These are phyloP conservation scores for Larimichthys polyactis DNA, from an alignment of 2,113 vertebrate species.

Conservation along the genomic window DNA sequence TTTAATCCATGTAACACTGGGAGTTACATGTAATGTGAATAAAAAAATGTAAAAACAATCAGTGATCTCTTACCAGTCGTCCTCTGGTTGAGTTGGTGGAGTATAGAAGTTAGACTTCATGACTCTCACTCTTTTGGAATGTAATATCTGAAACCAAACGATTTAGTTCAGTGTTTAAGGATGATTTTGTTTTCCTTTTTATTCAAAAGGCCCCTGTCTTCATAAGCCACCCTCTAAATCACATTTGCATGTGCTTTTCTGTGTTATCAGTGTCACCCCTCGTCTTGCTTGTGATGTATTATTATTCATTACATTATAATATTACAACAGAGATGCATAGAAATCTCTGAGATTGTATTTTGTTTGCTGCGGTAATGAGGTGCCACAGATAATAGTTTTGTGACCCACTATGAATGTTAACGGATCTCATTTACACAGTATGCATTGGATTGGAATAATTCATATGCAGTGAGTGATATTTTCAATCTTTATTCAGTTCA, in stretches of 20 bases:
- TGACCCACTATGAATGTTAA: not conserved
- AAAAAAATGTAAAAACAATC: not conserved
- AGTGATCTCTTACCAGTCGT: not conserved
- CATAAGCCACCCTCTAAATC: not conserved
- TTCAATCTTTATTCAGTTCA: slow-evolving; percentile 75
- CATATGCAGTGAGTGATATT: slow-evolving; percentile 43
- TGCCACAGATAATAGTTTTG: not conserved
- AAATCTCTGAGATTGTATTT: not conserved
- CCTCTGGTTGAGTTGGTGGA: no score
- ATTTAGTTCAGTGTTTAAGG: not conserved
- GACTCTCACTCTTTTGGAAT: not conserved
- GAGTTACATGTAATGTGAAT: not conserved
- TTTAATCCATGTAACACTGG: no score
- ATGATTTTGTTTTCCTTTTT: not conserved
- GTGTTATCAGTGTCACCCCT: not conserved
- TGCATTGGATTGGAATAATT: slow-evolving; percentile 25
- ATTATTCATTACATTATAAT: not conserved
- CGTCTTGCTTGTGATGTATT: not conserved
- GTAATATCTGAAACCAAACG: not conserved
- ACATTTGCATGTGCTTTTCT: not conserved
- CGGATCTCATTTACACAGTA: not conserved
- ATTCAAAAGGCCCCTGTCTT: not conserved
- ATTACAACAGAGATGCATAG: not conserved
- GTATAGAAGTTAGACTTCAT: not conserved
- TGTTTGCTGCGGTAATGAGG: not conserved